Evolutionary conservation across 2,888 invertebrate species (phyloP).

Genomic region (Willowsia nigromaculata): DNA sequence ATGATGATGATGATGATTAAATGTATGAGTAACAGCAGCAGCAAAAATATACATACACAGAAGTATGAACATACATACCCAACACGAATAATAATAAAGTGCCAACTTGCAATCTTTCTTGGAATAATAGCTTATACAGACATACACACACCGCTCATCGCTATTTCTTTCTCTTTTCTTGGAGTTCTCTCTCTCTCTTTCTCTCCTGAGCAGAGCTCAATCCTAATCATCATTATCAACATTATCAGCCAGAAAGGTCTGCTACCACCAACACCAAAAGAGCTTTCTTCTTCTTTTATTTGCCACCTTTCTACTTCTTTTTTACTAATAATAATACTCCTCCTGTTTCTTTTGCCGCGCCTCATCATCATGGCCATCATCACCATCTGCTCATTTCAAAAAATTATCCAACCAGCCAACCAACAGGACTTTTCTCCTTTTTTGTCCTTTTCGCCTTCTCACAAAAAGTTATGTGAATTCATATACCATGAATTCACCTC

Average conservation of each 20-base stretch:
- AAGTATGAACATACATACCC: slow-evolving; percentile 16
- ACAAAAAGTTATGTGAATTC: slow-evolving; percentile 34
- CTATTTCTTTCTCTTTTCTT: slow-evolving; percentile 49
- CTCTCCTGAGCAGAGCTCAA: slow-evolving; percentile 18
- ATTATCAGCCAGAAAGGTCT: slow-evolving; percentile 50
- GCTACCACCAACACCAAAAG: slow-evolving; percentile 31
- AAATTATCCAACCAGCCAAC: slow-evolving; percentile 59
- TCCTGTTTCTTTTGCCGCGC: slow-evolving; percentile 65
- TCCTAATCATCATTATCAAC: slow-evolving; percentile 67
- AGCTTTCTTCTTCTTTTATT: slow-evolving; percentile 50
- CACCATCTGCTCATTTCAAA: slow-evolving; percentile 71
- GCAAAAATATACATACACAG: slow-evolving; percentile 1
- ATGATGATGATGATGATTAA: slow-evolving; percentile 50
- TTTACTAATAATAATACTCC: slow-evolving; percentile 67
- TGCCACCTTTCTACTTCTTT: slow-evolving; percentile 48
- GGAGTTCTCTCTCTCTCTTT: not conserved
- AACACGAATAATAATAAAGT: slow-evolving; percentile 47
- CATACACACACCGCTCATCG: slow-evolving; percentile 47
- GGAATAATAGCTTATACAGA: slow-evolving; percentile 43
- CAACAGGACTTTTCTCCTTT: slow-evolving; percentile 33
- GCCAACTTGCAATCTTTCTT: slow-evolving; percentile 57
- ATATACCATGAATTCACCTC: slow-evolving; percentile 17
- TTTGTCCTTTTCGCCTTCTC: slow-evolving; percentile 23
- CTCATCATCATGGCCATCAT: slow-evolving; percentile 69
- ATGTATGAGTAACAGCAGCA: slow-evolving; percentile 36